Percentiles rank a stretch among this genome's conserved stretches.
phyloP scores from a whole-genome alignment of 2,797 vertebrate species.

The Loris lydekkerianus region DNA sequence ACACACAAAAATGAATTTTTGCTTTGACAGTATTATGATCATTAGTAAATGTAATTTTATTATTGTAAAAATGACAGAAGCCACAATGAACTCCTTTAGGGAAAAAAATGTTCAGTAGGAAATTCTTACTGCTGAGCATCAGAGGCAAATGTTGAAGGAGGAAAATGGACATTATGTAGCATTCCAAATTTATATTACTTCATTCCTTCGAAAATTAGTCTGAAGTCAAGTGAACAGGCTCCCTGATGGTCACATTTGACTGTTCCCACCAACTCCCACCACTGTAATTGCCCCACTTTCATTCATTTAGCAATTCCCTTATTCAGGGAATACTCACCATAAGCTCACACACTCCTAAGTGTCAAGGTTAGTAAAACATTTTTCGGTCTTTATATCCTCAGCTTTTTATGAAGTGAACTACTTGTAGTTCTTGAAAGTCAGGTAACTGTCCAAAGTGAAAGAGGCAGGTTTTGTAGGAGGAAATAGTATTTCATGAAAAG shows the following conservation, averaged over 20 bases:
- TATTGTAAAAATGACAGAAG: not conserved
- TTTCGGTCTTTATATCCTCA: not conserved
- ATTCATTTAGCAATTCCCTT: not conserved
- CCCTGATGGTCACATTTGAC: not conserved
- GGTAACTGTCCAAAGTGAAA: not conserved
- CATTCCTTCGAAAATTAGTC: not conserved
- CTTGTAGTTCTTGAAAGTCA: constrained; percentile 19
- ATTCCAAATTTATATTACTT: not conserved
- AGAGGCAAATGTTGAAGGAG: not conserved
- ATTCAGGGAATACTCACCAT: not conserved
- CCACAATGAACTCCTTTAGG: not conserved
- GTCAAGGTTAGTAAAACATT: no score
- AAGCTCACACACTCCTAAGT: not conserved
- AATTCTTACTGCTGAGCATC: not conserved
- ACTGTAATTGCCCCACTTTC: not conserved
- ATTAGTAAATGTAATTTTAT: not conserved
- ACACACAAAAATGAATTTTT: not conserved
- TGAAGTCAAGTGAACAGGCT: not conserved
- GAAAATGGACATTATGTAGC: not conserved
- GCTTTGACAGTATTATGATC: not conserved
- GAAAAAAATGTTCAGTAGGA: not conserved
- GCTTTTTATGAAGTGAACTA: not conserved
- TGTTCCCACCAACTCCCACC: rapidly evolving
- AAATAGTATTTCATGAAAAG: not conserved
- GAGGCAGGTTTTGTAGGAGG: not conserved